phyloP scores from a whole-genome alignment of 2,888 invertebrate genomes.

The Biston betularia region DNA sequence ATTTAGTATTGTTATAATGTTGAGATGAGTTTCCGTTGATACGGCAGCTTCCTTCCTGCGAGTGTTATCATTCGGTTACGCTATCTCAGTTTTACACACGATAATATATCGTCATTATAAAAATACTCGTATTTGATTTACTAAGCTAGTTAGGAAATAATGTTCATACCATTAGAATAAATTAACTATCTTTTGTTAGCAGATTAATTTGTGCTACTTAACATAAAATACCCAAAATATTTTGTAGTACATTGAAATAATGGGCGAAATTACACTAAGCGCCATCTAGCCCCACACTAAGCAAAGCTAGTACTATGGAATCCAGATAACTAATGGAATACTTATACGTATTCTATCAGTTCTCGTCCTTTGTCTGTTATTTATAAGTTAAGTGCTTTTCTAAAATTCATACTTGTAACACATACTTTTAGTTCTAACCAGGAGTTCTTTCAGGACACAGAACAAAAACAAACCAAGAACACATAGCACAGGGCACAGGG shows the following conservation, averaged over 20 bases:
- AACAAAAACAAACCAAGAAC: too few species aligned
- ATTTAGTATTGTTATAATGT: constrained; percentile 43
- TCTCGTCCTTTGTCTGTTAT: too few species aligned
- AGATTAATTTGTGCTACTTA: not conserved
- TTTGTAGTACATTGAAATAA: not conserved
- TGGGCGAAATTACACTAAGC: too few species aligned
- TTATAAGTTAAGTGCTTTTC: too few species aligned
- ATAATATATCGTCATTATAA: constrained; percentile 14
- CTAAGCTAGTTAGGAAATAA: not conserved
- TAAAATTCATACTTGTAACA: too few species aligned
- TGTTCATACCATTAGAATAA: not conserved
- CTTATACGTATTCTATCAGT: too few species aligned
- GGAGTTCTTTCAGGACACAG: too few species aligned
- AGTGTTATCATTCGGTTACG: constrained; percentile 46
- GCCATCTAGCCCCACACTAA: too few species aligned
- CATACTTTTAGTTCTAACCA: too few species aligned
- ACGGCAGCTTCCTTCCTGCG: constrained; percentile 73
- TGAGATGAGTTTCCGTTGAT: constrained; percentile 72
- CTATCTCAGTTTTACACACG: constrained; percentile 33
- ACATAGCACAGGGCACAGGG: too few species aligned
- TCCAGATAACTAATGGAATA: too few species aligned
- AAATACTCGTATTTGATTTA: constrained; percentile 21
- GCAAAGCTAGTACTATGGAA: too few species aligned
- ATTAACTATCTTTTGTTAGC: not conserved
- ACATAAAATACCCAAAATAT: not conserved